Evolutionary conservation across 2,888 invertebrate genomes (phyloP), one percentile per base, ranked within the genome.

Genomic region (Sylvicola fuscatus): DNA sequence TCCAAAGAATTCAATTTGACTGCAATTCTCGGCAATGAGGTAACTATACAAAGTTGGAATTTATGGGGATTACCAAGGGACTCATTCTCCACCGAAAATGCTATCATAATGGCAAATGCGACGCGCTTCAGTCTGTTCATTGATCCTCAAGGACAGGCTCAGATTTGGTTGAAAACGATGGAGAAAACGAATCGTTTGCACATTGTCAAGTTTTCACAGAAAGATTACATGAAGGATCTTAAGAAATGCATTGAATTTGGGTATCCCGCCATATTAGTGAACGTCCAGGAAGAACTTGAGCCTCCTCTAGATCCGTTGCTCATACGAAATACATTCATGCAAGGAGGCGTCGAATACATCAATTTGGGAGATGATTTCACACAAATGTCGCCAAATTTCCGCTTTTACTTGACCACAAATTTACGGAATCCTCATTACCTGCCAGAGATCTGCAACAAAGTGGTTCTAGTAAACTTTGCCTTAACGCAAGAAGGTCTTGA

Each of bases 101-200:
- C 83, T 3, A 80, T 90, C 32, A 68, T 90, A 39, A 78, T 83
- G 41, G 68, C 70, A 30, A 77, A 78, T 56, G 86, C 89, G 0
- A 69, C 76, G 13, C 68, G 89, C 27, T 90, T 86, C 76, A 87
- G 90, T 2, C 66, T 92, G 27, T 78, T 90, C 54, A 82, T 92
- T 42, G 90, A 92, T 60, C 90, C 90, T 0, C 89, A 90, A 59
- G 80, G 79, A 8, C 89, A 90, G 53, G 90, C 89, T 21, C 86
- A 86, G 50, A 83, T 82, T 52, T 90, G 89, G 89, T 73, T 90
- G 27, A 73, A 82, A 45, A 81, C 81, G 46, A 79, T 83, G 79
- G 89, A 86, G 52, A 52, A 61, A 41, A 44, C 49, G 31, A 56
- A 59, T 47, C 52, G 52, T 0, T 38, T 59, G 2, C 50, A 47